Base-by-base conservation (phyloP, 2,888 invertebrate genomes). In the Ophraella communa region DNA sequence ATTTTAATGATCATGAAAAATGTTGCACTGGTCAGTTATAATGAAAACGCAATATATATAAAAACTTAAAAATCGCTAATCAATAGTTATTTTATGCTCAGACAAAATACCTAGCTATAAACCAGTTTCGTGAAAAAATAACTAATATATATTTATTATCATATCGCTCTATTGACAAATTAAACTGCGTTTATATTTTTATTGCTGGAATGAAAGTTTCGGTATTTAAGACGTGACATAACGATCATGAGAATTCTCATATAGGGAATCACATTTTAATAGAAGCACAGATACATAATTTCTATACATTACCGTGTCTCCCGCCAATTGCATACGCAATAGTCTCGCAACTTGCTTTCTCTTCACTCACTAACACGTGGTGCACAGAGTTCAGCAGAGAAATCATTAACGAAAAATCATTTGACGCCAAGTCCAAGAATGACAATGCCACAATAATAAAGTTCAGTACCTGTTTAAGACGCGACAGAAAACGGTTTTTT, bases 311-410 rank as follows among this genome's bases (percentile, higher is more conserved):
- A 51, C 59, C 52, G 27, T 24, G 39, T 59, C 59, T 59, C 59
- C 59, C 59, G 59, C 59, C 59, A 59, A 59, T 54, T 39, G 21
- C 52, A 51, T 42, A 59, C 59, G 57, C 57, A 57, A 47, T 57
- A 42, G 17, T 27, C 49, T 30, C 49, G 8, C 49, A 23, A 51
- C 49, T 51, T 24, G 27, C 49, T 57, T 23, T 42, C 39, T 57
- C 39, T 39, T 24, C 39, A 14, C 39, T 51, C 49, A 51, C 49
- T 8, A 17, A 30, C 51, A 51, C 39, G 59, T 51, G 52, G 27
- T 44, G 42, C 27, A 44, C 39, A 21, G 10, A 10, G 20, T 23
- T 47, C 23, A 18, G 33, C 20, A 49, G 20, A 3, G 17, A 27
- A 47, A 21, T 21, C 47, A 44, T 45, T 30, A 27, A 27, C 24